Base-by-base conservation (phyloP, 2,113 vertebrate species). In the Piprites chloris region DNA sequence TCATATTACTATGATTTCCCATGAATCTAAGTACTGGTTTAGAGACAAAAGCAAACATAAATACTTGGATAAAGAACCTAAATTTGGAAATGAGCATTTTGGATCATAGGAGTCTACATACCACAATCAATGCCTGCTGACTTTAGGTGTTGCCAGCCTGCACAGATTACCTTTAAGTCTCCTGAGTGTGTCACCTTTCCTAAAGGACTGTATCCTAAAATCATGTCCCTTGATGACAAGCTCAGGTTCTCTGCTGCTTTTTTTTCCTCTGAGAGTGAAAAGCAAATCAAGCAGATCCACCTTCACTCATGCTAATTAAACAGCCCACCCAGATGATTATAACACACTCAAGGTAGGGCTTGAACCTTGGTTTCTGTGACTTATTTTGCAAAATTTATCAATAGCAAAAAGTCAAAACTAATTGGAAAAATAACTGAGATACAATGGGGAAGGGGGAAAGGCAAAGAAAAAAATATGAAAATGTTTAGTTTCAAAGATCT, bases 361-460 rank as follows among this genome's bases (percentile, higher is more conserved):
- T 83, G 35, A 90, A 62, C 12, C 11, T 62, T 53, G 22, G 14
- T 21, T 92, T 90, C 32, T 46, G 22, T 46, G 15, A 65, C 16
- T 37, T 84, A 68, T 87, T 77, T 83, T 30, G 39, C n/a, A 46
- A 55, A 67, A 59, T 56, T 44, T 77, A 55, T 82, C 37, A 72
- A 56, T 4, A 92, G 28, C 19, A 82, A 79, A 77, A 74, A 33
- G 18, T 16, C 1, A 7, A 67, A 81, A 83, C 7, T 35, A 15
- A 14, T 22, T 35, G 26, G 20, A 71, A 88, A 89, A 77, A 23
- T 53, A 66, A 19, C 1, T 37, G 37, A 49, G 9, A 58, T 62
- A 35, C 0, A 1, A 7, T 11, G 39, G 7, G 17, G 3, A 20
- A 39, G 10, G 11, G 4, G 8, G 9, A 33, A 9, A 42, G 7